These are phyloP conservation scores for Saccopteryx leptura DNA, from an alignment of 2,113 vertebrate genomes.

Conservation along the genomic window DNA sequence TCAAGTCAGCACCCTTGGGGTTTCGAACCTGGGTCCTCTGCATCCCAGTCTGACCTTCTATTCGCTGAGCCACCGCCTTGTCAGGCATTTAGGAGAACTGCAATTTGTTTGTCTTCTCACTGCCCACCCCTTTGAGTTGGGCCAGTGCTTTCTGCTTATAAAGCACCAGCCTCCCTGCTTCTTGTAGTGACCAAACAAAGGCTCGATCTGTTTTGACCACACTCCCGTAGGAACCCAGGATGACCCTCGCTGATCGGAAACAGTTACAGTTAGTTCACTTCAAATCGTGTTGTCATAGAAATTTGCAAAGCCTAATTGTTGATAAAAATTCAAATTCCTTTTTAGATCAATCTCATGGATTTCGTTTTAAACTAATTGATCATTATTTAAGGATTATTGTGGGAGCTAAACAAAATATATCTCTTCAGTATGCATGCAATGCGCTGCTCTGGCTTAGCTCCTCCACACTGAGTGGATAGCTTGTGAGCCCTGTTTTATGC, in stretches of 20 bases:
- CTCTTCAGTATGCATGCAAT: not conserved
- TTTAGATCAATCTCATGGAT: not conserved
- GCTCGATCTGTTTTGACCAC: not conserved
- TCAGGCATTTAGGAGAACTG: not conserved
- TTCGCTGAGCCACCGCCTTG: too few species aligned
- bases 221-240: not conserved
- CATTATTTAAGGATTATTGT: not conserved
- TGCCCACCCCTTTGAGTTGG: not conserved
- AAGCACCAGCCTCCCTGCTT: not conserved
- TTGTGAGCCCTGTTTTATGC: not conserved
- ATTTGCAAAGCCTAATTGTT: not conserved
- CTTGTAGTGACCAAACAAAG: not conserved
- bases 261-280: not conserved
- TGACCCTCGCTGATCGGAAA: not conserved
- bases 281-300: not conserved
- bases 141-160: not conserved
- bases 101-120: not conserved
- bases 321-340: not conserved
- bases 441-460: not conserved
- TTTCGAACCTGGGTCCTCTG: too few species aligned
- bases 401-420: not conserved
- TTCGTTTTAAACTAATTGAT: not conserved
- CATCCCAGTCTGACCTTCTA: too few species aligned
- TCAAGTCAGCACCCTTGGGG: too few species aligned
- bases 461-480: not conserved